A percentile compares a stretch with the other conserved stretches of the same genome.
Evolutionary conservation across 2,797 vertebrate genomes (phyloP).

Genomic region (Gymnoscopelus braueri): DNA sequence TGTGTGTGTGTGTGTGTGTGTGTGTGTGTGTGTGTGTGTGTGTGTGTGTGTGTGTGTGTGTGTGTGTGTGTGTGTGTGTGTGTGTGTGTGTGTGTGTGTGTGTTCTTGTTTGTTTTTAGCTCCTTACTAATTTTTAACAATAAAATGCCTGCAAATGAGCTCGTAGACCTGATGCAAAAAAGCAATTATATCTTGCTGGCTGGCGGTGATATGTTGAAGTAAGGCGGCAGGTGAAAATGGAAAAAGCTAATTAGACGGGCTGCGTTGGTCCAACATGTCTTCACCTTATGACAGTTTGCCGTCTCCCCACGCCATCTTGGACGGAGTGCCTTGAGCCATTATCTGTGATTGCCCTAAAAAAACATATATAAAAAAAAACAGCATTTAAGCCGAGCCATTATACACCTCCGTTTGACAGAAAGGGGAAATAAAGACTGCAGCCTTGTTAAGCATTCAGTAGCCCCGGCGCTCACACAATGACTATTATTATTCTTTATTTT

Average conservation of each 20-base stretch:
- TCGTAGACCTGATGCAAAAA: constrained; percentile 71
- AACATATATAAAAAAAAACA: neutral
- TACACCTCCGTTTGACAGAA: constrained; percentile 12
- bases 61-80: no score
- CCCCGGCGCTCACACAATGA: neutral
- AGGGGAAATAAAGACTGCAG: neutral
- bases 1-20: no score
- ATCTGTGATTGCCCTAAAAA: constrained; percentile 33
- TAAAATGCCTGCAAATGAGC: constrained; percentile 81
- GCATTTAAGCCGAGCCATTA: constrained; percentile 33
- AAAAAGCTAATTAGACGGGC: constrained; percentile 68
- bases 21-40: no score
- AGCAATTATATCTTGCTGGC: constrained; percentile 74
- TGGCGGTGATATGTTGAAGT: constrained; percentile 70
- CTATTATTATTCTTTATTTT: constrained; percentile 9
- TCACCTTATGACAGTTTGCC: constrained; percentile 40
- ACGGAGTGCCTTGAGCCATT: constrained; percentile 50
- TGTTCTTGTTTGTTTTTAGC: constrained; percentile 55
- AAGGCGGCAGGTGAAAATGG: constrained; percentile 71
- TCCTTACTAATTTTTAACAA: constrained; percentile 79
- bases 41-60: no score
- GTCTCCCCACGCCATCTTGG: constrained; percentile 22
- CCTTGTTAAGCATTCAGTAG: constrained; percentile 9
- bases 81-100: no score
- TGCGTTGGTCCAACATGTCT: constrained; percentile 42